Evolutionary conservation across 1,140 invertebrate genomes (phyloP), one percentile per base, ranked within the genome.

Genomic region (Portunus trituberculatus): DNA sequence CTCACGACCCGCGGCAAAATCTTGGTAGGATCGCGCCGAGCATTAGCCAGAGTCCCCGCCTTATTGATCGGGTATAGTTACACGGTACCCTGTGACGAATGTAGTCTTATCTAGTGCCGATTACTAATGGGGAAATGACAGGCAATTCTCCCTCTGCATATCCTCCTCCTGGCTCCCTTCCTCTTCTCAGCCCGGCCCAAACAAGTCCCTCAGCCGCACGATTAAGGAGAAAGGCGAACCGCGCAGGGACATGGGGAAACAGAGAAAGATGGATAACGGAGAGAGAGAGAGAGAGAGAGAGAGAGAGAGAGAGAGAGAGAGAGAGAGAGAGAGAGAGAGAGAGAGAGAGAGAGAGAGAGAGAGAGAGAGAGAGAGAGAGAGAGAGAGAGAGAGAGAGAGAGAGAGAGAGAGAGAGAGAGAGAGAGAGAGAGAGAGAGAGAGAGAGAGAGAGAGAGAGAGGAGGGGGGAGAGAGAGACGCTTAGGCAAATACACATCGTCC

Each of bases 121-220:
- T 91, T 91, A 91, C 89, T 48, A 91, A 91, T 91, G 46, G 89
- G 89, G 10, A 8, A 91, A 59, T 59, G 46, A 46, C 89, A 91
- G 89, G 48, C 46, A 59, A 59, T 59, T 91, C 87, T 16, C 16
- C 16, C 52, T 76, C 67, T 25, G 3, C 12, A 7, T n/a, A 12
- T n/a, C n/a, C 67, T n/a, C 67, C n/a, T 76, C 67, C 67, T 25
- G 16, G 67, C 0, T 8, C 67, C 20, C n/a, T 25, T n/a, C 67
- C n/a, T n/a, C 20, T n/a, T n/a, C 20, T 0, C 67, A 12, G 12
- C 6, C n/a, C 67, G 20, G 4, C 67, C 67, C 25, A 12, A 59
- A 59, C 16, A 59, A 59, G 52, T 59, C 16, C 52, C 52, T 59
- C 67, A 76, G 67, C 16, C 67, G 6, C 52, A n/a, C 67, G 67